phyloP scores from a whole-genome alignment of 2,888 invertebrate genomes.

The Escarpia spicata region DNA sequence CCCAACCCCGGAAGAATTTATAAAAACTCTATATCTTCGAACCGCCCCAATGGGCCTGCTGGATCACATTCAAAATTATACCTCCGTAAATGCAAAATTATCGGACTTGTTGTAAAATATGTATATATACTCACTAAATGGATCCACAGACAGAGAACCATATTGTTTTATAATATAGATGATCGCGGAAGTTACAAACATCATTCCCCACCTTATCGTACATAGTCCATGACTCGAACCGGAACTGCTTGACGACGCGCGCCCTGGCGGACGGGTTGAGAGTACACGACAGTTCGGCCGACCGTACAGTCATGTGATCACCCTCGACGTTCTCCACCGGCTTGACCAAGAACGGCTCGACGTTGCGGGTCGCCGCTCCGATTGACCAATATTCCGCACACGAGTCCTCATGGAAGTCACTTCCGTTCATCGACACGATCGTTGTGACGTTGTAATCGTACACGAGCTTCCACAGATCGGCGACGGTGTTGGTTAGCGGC shows the following conservation, averaged over 20 bases:
- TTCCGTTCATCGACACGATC: conserved; percentile 59
- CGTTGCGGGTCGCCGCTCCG: conserved; percentile 25
- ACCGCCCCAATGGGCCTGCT: too few species aligned
- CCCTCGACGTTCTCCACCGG: conserved; percentile 49
- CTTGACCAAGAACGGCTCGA: conserved; percentile 49
- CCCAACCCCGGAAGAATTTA: too few species aligned
- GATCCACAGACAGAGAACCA: too few species aligned
- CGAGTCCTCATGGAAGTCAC: conserved; percentile 54
- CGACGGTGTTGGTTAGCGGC: conserved; percentile 58
- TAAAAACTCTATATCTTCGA: too few species aligned
- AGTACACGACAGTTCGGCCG: conserved; percentile 49
- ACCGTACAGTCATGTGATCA: conserved; percentile 50
- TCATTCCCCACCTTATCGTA: conserved; percentile 45
- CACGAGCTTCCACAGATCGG: conserved; percentile 61
- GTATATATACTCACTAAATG: too few species aligned
- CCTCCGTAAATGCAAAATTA: too few species aligned
- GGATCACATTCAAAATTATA: too few species aligned
- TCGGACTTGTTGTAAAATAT: too few species aligned
- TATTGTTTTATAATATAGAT: too few species aligned
- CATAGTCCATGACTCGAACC: conserved; percentile 59
- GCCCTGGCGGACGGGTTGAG: conserved; percentile 44
- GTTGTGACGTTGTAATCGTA: conserved; percentile 21
- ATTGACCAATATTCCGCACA: conserved; percentile 59
- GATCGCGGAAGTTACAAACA: not conserved
- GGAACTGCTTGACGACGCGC: conserved; percentile 57